phyloP scores from a whole-genome alignment of 1,140 invertebrate genomes.

The Eriosoma lanigerum region DNA sequence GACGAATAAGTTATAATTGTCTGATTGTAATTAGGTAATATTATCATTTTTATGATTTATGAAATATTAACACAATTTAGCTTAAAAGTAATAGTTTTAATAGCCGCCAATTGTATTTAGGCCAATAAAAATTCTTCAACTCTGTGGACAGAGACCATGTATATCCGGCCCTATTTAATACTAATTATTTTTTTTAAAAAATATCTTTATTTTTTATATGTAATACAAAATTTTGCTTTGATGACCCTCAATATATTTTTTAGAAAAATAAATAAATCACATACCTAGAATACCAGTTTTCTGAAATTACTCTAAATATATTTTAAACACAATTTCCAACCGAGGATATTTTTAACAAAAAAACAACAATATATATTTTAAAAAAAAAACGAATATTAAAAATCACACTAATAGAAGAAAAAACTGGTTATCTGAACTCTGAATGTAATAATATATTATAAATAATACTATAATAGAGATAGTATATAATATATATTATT shows the following conservation, averaged over 20 bases:
- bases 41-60: too few species aligned
- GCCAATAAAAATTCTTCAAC: neutral
- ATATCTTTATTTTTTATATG: constrained; percentile 8
- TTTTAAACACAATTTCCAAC: constrained; percentile 10
- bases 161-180: too few species aligned
- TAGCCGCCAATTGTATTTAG: neutral
- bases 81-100: too few species aligned
- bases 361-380: neutral
- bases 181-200: too few species aligned
- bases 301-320: neutral
- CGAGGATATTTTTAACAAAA: neutral
- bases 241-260: neutral
- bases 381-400: neutral
- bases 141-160: neutral
- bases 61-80: too few species aligned
- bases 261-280: constrained; percentile 30
- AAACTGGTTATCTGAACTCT: neutral
- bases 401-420: neutral
- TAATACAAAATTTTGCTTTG: constrained; percentile 42
- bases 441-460: neutral
- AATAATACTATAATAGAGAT: neutral
- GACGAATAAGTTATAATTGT: too few species aligned
- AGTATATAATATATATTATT: too few species aligned
- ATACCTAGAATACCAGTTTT: constrained; percentile 17
- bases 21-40: too few species aligned